Evolutionary conservation across 2,797 vertebrate species (phyloP), one percentile per base, ranked within the genome.

Genomic region (Alosa sapidissima): DNA sequence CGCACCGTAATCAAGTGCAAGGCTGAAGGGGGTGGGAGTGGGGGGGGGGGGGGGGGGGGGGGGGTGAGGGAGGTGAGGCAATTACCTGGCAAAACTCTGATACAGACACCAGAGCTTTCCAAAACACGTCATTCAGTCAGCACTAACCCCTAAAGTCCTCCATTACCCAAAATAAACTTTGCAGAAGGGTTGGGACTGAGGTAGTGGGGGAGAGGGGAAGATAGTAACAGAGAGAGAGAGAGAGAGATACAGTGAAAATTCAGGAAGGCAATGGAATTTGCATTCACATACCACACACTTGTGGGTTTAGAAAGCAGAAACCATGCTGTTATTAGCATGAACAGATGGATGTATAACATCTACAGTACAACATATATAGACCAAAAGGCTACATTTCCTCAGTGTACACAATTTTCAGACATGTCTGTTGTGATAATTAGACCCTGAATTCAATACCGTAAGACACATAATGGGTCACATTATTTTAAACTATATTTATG

Each of bases 131-230:
- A 68, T 81, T 83, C 48, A 84, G 84, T 87, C 81, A 89, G 88
- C 45, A 89, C 33, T 52, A 89, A 21, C n/a, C 81, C 55, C 58
- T 75, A 13, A 45, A 0, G 4, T 65, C 84, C 84, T 83, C 28
- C 81, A 72, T 81, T 52, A 84, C 91, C 90, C 90, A 88, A 91
- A 89, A 92, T 84, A 90, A 92, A 90, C 89, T 89, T 84, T 60
- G 21, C 84, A 68, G 87, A 91, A 36, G 41, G 72, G 41, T 47
- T 78, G 72, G 41, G 33, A 65, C n/a, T 1, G 36, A 78, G 72
- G 7, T 36, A 47, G 41, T 68, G 24, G 36, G 72, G 41, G 14
- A 78, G 28, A 78, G 72, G 16, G 72, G 45, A 47, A 47, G 36
- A 78, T 45, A 78, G 14, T 19, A 45, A 78, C 36, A 47, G 16